Evolutionary conservation across 2,113 vertebrate genomes (phyloP).

Genomic region (Amphiprion percula): DNA sequence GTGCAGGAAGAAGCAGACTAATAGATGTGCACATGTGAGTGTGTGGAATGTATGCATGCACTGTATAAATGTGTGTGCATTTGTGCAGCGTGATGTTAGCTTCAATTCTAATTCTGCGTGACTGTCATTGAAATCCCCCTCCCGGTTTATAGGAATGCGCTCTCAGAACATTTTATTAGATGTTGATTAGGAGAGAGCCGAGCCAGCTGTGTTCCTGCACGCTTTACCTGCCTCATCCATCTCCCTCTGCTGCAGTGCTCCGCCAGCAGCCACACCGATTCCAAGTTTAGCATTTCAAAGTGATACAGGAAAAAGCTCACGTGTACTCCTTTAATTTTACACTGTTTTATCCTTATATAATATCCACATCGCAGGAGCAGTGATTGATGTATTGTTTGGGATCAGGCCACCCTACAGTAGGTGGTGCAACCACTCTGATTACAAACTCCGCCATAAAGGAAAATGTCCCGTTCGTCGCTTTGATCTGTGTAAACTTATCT

Average conservation of each 20-base stretch:
- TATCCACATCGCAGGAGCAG: conserved; percentile 29
- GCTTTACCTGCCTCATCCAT: conserved; percentile 42
- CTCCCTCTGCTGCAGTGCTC: conserved; percentile 29
- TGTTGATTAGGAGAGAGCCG: conserved; percentile 63
- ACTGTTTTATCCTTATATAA: conserved; percentile 49
- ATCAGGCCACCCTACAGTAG: conserved; percentile 25
- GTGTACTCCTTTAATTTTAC: conserved; percentile 49
- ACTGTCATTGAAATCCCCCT: conserved; percentile 38
- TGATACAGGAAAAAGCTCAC: conserved; percentile 23
- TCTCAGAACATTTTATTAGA: conserved; percentile 63
- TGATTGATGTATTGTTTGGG: conserved; percentile 49
- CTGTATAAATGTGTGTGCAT: not conserved
- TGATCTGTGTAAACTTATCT: conserved; percentile 64
- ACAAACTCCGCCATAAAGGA: conserved; percentile 61
- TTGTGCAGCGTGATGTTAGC: conserved; percentile 19
- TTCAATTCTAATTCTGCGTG: conserved; percentile 45
- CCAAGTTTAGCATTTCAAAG: conserved; percentile 75
- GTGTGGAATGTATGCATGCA: too few species aligned
- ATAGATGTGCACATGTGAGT: not conserved
- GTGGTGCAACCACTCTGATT: conserved; percentile 48
- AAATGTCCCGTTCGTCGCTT: conserved; percentile 57
- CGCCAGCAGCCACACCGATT: conserved; percentile 49
- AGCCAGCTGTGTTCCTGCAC: conserved; percentile 67
- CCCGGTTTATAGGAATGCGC: conserved; percentile 43
- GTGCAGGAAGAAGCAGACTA: conserved; percentile 13